Percentiles rank a stretch among this genome's conserved stretches.
These are phyloP conservation scores for Volucella zonaria DNA, from an alignment of 2,888 invertebrate species.

Conservation along the genomic window DNA sequence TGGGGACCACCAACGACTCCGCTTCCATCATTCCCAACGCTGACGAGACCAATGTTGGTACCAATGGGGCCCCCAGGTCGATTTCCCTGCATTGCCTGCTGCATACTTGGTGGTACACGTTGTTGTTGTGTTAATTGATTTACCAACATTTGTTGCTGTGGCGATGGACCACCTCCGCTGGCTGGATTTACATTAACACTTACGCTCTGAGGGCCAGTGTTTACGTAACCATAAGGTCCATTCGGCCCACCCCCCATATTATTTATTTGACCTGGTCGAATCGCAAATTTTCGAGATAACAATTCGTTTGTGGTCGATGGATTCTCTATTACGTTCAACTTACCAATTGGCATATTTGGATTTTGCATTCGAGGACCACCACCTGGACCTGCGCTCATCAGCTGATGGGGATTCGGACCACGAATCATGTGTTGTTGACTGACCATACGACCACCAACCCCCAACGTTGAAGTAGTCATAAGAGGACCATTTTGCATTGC, in stretches of 20 bases:
- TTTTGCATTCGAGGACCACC: conserved; percentile 86
- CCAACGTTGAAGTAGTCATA: conserved; percentile 82
- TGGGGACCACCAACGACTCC: conserved; percentile 85
- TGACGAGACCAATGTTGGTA: conserved; percentile 84
- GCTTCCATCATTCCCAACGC: conserved; percentile 85
- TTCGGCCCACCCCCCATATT: conserved; percentile 79
- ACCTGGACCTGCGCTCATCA: conserved; percentile 81
- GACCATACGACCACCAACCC: conserved; percentile 79
- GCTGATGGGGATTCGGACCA: conserved; percentile 82
- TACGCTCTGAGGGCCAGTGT: conserved; percentile 76
- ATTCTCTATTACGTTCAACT: conserved; percentile 75
- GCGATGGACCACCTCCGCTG: conserved; percentile 65
- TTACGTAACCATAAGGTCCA: conserved; percentile 80
- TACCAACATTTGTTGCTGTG: conserved; percentile 79
- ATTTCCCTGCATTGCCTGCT: conserved; percentile 80
- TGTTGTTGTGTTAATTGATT: conserved; percentile 80
- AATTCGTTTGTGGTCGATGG: conserved; percentile 73
- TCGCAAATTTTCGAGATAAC: conserved; percentile 75
- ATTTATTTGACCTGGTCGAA: conserved; percentile 80
- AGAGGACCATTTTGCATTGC: conserved; percentile 91
- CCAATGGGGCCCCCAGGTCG: conserved; percentile 82
- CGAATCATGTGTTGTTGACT: conserved; percentile 81
- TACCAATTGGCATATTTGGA: conserved; percentile 82
- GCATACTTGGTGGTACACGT: conserved; percentile 79
- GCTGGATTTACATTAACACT: conserved; percentile 74